Percentiles rank a stretch among this genome's conserved stretches.
Evolutionary conservation across 2,888 invertebrate genomes (phyloP).

Genomic region (Syritta pipiens): DNA sequence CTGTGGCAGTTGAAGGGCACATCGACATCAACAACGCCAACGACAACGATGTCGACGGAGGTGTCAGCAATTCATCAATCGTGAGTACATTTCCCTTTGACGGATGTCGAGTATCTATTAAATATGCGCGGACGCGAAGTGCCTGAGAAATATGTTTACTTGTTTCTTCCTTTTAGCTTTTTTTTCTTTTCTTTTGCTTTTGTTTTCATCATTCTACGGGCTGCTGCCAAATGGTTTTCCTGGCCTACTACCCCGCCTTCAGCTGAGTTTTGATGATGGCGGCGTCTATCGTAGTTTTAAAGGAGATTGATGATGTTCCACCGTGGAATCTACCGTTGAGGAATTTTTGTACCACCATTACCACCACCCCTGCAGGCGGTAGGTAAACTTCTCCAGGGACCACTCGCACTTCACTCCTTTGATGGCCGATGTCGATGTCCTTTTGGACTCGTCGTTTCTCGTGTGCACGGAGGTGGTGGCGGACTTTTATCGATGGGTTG

Average conservation of each 20-base stretch:
- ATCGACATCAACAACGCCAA: background rate
- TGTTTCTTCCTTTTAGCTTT: too few species aligned
- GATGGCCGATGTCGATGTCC: conserved; percentile 31
- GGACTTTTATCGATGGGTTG: too few species aligned
- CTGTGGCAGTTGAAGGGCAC: background rate
- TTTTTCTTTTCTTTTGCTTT: too few species aligned
- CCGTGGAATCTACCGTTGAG: conserved; percentile 4
- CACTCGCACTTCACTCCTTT: conserved; percentile 39
- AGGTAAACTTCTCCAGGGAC: background rate
- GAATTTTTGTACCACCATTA: conserved; percentile 8
- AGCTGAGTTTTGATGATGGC: background rate
- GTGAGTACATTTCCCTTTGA: conserved; percentile 44
- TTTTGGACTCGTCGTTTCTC: conserved; percentile 25
- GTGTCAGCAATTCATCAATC: conserved; percentile 58
- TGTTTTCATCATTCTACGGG: conserved; percentile 2
- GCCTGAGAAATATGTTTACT: conserved; percentile 26
- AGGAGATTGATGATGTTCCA: conserved; percentile 53
- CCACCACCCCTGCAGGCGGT: background rate
- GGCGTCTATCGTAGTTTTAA: conserved; percentile 48
- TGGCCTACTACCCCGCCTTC: background rate
- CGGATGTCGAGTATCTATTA: conserved; percentile 36
- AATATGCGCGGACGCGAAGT: conserved; percentile 45
- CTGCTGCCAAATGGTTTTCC: conserved; percentile 25
- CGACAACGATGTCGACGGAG: conserved; percentile 10
- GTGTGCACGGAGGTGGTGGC: conserved; percentile 1